Base-by-base conservation (phyloP, 2,888 invertebrate species). In the Hirtodrosophila cameraria region DNA sequence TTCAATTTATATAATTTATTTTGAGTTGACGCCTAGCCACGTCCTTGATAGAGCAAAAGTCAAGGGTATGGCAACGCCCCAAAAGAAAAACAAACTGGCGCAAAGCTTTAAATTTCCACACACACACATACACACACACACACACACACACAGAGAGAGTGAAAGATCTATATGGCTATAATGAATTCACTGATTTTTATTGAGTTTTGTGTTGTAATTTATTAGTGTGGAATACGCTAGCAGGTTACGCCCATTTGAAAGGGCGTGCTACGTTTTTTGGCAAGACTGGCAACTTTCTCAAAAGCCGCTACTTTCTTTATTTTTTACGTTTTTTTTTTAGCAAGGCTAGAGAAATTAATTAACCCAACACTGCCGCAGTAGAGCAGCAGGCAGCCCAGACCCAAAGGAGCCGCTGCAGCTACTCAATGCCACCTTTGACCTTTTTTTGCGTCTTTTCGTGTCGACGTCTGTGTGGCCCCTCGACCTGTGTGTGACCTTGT, bases 181-280 rank as follows among this genome's bases (percentile, higher is more conserved):
- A 86, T 86, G 86, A 85, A 85, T 83, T 79, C 79, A 70, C 48
- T 81, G 80, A 75, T 75, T 85, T n/a, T 79, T 81, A 72, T 79
- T 86, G 85, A 79, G 69, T 78, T 74, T 81, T 63, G 58, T 76
- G 55, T 62, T 62, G 67, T 75, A 82, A 81, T 85, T 81, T 86
- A 81, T 84, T 84, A 74, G 78, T 61, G 31, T 61, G 31, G 46
- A 57, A 62, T 66, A 70, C 65, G 39, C 45, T 30, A 36, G 38
- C 27, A 11, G 41, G 41, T 46, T 46, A 80, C 83, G 77, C 80
- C 77, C 66, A 25, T 20, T 42, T 45, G 11, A 60, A 57, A 43
- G 63, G 62, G 63, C 64, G 64, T 64, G 23, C 12, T 27, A 35
- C 35, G 35, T 16, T 41, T 67, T 64, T 83, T 66, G 66, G 73